Conservation (phyloP, 2,113 vertebrate species). For the Eudorcas thomsonii region DNA sequence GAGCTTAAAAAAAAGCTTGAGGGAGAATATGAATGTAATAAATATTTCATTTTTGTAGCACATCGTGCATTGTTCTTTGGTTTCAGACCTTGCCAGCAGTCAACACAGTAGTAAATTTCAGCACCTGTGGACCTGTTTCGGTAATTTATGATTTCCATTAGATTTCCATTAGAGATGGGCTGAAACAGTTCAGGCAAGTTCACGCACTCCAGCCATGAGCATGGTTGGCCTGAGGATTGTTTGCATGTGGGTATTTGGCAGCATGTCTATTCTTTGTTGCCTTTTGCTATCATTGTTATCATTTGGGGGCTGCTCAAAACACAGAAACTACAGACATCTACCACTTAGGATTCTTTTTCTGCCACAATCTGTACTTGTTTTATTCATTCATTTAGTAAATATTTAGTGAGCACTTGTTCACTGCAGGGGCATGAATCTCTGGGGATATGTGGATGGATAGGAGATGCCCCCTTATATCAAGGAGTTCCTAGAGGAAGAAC, state of each 20-base stretch:
- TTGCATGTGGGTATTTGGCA: slow-evolving; percentile 34
- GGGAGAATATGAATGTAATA: slow-evolving; percentile 82
- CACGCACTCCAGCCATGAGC: slow-evolving; percentile 70
- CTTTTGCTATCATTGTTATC: neutral
- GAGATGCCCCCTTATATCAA: neutral
- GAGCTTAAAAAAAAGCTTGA: slow-evolving; percentile 74
- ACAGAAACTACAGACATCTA: too few relatives aligned
- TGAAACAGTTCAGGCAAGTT: slow-evolving; percentile 74
- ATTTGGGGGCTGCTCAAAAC: neutral
- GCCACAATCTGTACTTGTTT: neutral
- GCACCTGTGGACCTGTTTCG: slow-evolving; percentile 79
- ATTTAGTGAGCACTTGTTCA: neutral
- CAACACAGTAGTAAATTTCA: slow-evolving; percentile 83
- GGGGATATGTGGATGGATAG: neutral
- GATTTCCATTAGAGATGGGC: slow-evolving; percentile 84
- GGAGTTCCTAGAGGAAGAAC: neutral
- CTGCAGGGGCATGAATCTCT: neutral
- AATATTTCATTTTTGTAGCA: slow-evolving; percentile 84
- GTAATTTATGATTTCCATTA: slow-evolving; percentile 87
- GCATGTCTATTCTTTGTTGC: neutral
- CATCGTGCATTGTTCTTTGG: slow-evolving; percentile 77
- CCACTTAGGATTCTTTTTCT: neutral
- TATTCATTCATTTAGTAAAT: neutral
- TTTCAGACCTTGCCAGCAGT: slow-evolving; percentile 80
- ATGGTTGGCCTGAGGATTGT: slow-evolving; percentile 22